These are phyloP conservation scores for Ciona savignyi DNA, from an alignment of 23 tunicate species.

Conservation along the genomic window DNA sequence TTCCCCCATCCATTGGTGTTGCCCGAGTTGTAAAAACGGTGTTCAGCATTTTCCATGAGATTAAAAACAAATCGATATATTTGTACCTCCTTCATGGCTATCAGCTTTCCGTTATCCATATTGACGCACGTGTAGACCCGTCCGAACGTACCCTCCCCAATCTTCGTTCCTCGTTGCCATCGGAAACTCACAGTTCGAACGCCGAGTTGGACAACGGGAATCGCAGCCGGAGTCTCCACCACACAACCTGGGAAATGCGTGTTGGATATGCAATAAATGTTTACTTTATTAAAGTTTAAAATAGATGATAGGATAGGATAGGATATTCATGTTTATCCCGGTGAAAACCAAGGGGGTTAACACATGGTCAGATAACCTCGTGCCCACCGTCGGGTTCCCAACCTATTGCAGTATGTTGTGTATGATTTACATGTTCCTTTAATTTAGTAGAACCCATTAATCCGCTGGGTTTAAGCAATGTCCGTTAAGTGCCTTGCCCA, in stretches of 20 bases:
- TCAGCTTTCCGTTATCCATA: slow-evolving; percentile 58
- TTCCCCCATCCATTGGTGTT: background rate
- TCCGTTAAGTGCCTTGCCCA: too few relatives aligned
- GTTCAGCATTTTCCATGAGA: background rate
- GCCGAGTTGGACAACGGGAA: slow-evolving; percentile 24
- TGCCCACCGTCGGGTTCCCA: too few relatives aligned
- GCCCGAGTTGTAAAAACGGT: background rate
- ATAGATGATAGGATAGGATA: too few relatives aligned
- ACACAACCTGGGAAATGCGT: slow-evolving; percentile 4
- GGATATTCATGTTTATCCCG: too few relatives aligned
- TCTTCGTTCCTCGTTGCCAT: slow-evolving; percentile 85
- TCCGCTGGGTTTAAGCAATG: too few relatives aligned
- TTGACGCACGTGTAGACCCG: slow-evolving; percentile 88
- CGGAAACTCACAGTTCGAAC: slow-evolving; percentile 57
- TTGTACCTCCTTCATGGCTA: slow-evolving; percentile 92
- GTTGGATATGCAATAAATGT: too few relatives aligned
- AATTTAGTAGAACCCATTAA: too few relatives aligned
- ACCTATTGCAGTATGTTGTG: too few relatives aligned
- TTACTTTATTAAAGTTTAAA: too few relatives aligned
- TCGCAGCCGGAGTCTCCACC: slow-evolving; percentile 9
- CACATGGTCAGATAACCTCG: too few relatives aligned
- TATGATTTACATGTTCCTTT: too few relatives aligned
- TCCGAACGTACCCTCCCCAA: slow-evolving; percentile 92
- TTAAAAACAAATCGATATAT: background rate
- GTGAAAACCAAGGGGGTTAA: too few relatives aligned